phyloP scores from a whole-genome alignment of 2,888 invertebrate species.

The Seira musarum region DNA sequence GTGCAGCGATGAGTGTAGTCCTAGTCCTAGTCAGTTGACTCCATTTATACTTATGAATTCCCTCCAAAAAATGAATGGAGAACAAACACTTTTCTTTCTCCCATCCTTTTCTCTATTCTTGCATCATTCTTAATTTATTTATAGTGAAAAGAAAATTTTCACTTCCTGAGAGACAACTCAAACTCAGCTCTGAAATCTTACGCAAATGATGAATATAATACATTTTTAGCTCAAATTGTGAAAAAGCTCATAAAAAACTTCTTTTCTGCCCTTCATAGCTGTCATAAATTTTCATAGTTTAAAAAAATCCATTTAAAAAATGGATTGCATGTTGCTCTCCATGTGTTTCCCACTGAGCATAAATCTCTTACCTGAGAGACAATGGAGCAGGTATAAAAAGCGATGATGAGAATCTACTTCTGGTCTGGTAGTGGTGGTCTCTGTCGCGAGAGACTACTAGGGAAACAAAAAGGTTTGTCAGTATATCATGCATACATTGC shows the following conservation, averaged over 20 bases:
- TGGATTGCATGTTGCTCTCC: not conserved
- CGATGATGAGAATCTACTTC: no score
- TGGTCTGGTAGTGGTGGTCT: no score
- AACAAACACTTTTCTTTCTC: not conserved
- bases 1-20: no score
- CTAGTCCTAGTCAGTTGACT: not conserved
- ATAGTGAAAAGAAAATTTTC: not conserved
- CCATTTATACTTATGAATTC: not conserved
- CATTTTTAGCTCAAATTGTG: not conserved
- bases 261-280: not conserved
- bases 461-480: not conserved
- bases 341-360: not conserved
- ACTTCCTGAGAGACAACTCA: not conserved
- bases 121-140: constrained; percentile 19
- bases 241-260: constrained; percentile 12
- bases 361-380: constrained; percentile 15
- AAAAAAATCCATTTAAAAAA: not conserved
- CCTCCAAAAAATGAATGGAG: not conserved
- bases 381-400: not conserved
- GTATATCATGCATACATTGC: not conserved
- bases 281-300: constrained; percentile 9
- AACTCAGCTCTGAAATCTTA: not conserved
- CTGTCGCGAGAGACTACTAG: no score
- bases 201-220: constrained; percentile 16
- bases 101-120: not conserved